These are phyloP conservation scores for Epistrophe eligans DNA, from an alignment of 2,888 invertebrate species.

Conservation along the genomic window DNA sequence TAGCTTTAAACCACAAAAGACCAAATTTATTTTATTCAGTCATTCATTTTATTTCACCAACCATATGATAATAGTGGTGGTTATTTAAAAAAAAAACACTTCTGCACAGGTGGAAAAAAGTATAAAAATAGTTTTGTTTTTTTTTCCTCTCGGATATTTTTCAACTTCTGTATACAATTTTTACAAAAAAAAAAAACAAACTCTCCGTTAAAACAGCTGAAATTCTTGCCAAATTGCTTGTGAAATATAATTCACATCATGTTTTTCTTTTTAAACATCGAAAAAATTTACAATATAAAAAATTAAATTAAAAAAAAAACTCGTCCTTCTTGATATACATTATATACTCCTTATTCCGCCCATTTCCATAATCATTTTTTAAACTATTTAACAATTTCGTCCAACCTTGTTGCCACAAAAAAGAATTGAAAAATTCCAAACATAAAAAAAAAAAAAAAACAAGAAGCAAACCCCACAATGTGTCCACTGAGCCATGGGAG, in stretches of 20 bases:
- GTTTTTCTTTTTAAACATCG: background rate
- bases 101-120: too few relatives aligned
- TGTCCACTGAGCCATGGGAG: slow-evolving; percentile 63
- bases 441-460: slow-evolving; percentile 16
- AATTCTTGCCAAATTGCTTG: slow-evolving; percentile 47
- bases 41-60: too few relatives aligned
- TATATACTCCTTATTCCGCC: slow-evolving; percentile 11
- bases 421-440: slow-evolving; percentile 20
- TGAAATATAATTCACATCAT: slow-evolving; percentile 51
- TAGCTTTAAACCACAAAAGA: too few relatives aligned
- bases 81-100: too few relatives aligned
- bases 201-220: background rate
- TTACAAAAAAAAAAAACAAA: too few relatives aligned
- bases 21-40: too few relatives aligned
- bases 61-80: too few relatives aligned
- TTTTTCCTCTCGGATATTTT: background rate
- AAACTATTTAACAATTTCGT: slow-evolving; percentile 70
- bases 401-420: slow-evolving; percentile 30
- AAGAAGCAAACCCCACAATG: slow-evolving; percentile 40
- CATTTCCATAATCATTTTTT: slow-evolving; percentile 69
- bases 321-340: too few relatives aligned
- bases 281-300: slow-evolving; percentile 2
- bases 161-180: slow-evolving; percentile 6
- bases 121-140: background rate
- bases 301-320: slow-evolving; percentile 1